A percentile compares a stretch with the other conserved stretches of the same genome.
Evolutionary conservation across 2,797 vertebrate species (phyloP).

Genomic region (Manis crassicaudata): DNA sequence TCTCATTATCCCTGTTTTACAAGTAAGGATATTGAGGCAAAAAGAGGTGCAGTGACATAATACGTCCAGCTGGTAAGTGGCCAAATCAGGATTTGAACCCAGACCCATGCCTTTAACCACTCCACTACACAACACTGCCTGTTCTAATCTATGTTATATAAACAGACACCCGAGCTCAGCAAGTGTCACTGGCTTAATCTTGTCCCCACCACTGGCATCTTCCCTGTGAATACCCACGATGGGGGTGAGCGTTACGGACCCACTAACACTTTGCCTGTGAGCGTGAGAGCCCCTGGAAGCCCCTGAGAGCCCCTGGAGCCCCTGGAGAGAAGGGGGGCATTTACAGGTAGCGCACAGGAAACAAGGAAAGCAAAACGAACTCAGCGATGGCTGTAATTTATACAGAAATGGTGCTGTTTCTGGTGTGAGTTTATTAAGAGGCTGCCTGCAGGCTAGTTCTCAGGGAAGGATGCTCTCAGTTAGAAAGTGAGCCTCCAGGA

Average conservation of each 20-base stretch:
- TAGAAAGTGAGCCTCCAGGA: neutral
- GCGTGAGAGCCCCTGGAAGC: neutral
- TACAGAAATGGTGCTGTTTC: neutral
- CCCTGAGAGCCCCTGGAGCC: neutral
- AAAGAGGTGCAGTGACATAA: neutral
- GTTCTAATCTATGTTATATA: neutral
- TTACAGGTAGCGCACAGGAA: neutral
- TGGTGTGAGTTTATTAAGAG: neutral
- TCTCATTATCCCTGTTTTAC: neutral
- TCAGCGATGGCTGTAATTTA: neutral
- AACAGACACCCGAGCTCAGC: neutral
- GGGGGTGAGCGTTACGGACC: rapidly evolving
- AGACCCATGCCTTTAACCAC: neutral
- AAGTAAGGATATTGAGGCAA: neutral
- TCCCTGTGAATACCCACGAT: no score
- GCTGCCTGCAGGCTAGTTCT: neutral
- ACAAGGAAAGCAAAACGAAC: neutral
- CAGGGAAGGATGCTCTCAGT: neutral
- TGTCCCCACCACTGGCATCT: neutral
- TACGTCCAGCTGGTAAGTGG: neutral
- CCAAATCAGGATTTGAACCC: neutral
- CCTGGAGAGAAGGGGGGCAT: neutral
- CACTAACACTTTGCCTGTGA: neutral
- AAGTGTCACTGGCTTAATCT: no score
- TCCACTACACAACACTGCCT: neutral